Conservation (phyloP, 2,888 invertebrate species). For the Ligdia adustata region DNA sequence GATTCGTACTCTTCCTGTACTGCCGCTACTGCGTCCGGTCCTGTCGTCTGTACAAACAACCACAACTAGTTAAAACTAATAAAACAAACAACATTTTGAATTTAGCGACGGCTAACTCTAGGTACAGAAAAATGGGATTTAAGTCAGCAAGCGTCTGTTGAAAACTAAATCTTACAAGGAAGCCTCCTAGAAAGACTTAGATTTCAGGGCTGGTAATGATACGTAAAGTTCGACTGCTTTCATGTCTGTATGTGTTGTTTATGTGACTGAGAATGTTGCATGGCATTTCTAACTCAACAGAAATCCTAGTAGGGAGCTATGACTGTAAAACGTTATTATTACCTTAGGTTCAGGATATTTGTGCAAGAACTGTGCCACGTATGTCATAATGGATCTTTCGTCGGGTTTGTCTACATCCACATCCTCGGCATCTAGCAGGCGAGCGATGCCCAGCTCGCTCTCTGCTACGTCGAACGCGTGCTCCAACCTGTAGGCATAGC, state of each 20-base stretch:
- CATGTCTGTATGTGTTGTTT: too few relatives aligned
- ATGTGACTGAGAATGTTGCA: too few relatives aligned
- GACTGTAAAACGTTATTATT: slow-evolving; percentile 22
- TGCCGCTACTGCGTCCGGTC: slow-evolving; percentile 89
- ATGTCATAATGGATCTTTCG: slow-evolving; percentile 99
- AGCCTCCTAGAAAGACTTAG: too few relatives aligned
- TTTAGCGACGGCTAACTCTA: too few relatives aligned
- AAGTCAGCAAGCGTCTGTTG: too few relatives aligned
- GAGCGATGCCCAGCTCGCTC: slow-evolving; percentile 94
- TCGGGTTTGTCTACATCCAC: slow-evolving; percentile 98
- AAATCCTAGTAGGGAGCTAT: not conserved
- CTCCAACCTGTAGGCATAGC: slow-evolving; percentile 84
- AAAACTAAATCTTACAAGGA: too few relatives aligned
- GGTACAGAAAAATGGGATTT: too few relatives aligned
- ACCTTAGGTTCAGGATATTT: slow-evolving; percentile 95
- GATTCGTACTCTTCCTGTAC: slow-evolving; percentile 92
- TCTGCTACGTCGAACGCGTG: slow-evolving; percentile 98
- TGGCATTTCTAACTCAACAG: too few relatives aligned
- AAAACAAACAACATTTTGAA: too few relatives aligned
- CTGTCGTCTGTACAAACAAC: slow-evolving; percentile 83
- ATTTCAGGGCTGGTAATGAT: too few relatives aligned
- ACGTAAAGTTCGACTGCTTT: too few relatives aligned
- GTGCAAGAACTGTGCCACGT: slow-evolving; percentile 98
- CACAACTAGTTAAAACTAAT: too few relatives aligned
- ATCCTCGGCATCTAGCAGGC: slow-evolving; percentile 96